phyloP scores from a whole-genome alignment of 2,888 invertebrate species.

The Petrolisthes manimaculis region DNA sequence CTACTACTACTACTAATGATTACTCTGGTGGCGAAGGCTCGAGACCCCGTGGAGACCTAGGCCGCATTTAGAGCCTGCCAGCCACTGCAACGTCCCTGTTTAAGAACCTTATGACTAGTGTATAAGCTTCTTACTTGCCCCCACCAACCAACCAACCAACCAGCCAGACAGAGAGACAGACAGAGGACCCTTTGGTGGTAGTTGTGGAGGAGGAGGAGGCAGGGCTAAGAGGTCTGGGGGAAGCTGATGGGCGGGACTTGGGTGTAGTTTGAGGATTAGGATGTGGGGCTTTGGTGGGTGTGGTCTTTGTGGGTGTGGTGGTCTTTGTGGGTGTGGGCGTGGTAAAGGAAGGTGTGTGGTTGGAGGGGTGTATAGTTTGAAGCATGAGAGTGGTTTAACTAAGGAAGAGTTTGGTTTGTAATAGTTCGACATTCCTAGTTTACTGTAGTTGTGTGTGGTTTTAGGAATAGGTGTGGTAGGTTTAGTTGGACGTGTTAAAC shows the following conservation, averaged over 20 bases:
- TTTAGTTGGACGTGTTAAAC: not conserved
- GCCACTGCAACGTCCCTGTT: not conserved
- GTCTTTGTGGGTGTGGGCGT: not conserved
- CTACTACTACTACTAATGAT: too few relatives aligned
- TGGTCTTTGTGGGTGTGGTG: too few relatives aligned
- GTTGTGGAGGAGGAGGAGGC: not conserved
- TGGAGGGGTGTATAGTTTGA: not conserved
- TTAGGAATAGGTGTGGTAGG: not conserved
- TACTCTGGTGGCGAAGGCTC: not conserved
- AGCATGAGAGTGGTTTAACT: too few relatives aligned
- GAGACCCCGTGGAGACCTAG: constrained; percentile 2
- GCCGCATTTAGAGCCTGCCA: not conserved
- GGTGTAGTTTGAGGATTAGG: not conserved
- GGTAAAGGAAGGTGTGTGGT: not conserved
- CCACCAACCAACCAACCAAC: not conserved
- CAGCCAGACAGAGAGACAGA: too few relatives aligned
- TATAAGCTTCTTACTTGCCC: constrained; percentile 6
- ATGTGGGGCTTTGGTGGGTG: not conserved
- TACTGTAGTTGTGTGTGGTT: not conserved
- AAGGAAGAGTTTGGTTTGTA: too few relatives aligned
- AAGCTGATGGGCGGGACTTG: not conserved
- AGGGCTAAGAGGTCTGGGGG: not conserved
- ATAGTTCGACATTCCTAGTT: not conserved
- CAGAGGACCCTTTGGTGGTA: not conserved
- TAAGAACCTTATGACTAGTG: constrained; percentile 18